Base-by-base conservation (phyloP, 1,140 invertebrate species). In the Lerema accius region DNA sequence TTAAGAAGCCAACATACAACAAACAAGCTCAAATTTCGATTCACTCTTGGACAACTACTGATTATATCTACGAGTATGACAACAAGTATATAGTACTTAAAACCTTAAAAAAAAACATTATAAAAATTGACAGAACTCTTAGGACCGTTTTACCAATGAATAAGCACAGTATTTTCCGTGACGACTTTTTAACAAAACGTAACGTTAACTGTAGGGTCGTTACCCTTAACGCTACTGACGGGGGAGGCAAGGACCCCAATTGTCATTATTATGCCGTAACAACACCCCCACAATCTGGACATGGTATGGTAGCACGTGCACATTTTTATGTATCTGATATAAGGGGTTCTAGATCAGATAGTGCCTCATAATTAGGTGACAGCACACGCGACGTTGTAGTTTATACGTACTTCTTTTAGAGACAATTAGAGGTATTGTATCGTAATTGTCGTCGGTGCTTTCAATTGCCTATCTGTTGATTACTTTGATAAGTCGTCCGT, bases 251-350 rank as follows among this genome's bases (percentile, higher is more conserved):
- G 16, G 13, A 7, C 43, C 43, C 6, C 17, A 23, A 23, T 46
- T 23, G 43, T 46, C 43, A 23, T 46, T 46, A 46, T 46, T 46
- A 46, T 17, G 17, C 43, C 17, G 43, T n/a, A 16, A 46, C 43
- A 11, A 23, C 43, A 46, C 43, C 43, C 43, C 42, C 43, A 14
- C 43, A 23, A 46, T 46, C 43, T 46, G 43, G 43, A 46, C 43
- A 23, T 17, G 17, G 17, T 9, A 23, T 9, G 9, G 9, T 9
- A 32, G 7, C 4, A 4, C 28, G 9, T 32, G 28, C 28, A 3
- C 28, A 32, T 7, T 7, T 1, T 32, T 32, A 32, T 7, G 28
- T 32, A 32, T 9, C 4, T 7, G 4, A 32, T 7, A 9, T 32
- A 32, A 7, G 9, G 9, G 4, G 3, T 32, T 32, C 3, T 32